Evolutionary conservation across 2,888 invertebrate genomes (phyloP).

Genomic region (Bruchidius siliquastri): DNA sequence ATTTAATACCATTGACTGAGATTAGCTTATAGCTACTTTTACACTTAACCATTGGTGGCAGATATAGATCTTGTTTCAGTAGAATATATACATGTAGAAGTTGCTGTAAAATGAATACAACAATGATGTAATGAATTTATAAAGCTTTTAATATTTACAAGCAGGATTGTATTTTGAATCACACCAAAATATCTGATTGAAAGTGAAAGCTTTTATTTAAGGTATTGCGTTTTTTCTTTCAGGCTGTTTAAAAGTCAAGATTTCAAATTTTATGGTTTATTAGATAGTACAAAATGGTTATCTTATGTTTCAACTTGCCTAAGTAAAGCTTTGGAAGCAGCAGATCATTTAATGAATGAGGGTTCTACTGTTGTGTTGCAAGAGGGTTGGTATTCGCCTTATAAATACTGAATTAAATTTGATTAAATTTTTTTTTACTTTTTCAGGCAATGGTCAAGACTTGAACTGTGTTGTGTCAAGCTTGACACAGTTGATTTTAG

Average conservation of each 20-base stretch:
- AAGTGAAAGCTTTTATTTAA: too few species aligned
- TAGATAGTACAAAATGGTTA: conserved; percentile 85
- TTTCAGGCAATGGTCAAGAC: conserved; percentile 79
- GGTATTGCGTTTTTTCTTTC: not conserved
- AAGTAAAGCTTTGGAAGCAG: conserved; percentile 67
- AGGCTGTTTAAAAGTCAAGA: conserved; percentile 70
- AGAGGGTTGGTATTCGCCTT: conserved; percentile 58
- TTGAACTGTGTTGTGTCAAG: conserved; percentile 82
- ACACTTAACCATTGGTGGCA: too few species aligned
- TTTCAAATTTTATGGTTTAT: conserved; percentile 64
- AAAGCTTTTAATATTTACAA: too few species aligned
- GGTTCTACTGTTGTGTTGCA: conserved; percentile 75
- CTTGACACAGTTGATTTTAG: conserved; percentile 80
- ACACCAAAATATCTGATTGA: too few species aligned
- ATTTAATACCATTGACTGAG: too few species aligned
- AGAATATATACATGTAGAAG: too few species aligned
- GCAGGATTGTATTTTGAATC: too few species aligned
- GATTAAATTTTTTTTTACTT: not conserved
- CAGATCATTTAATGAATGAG: conserved; percentile 58
- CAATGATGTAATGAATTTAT: too few species aligned
- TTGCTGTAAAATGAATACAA: too few species aligned
- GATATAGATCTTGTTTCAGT: too few species aligned
- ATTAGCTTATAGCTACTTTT: too few species aligned
- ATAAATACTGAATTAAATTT: not conserved
- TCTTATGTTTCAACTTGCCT: conserved; percentile 74